phyloP scores from a whole-genome alignment of 2,888 invertebrate species.

The Gonocerus acuteangulatus region DNA sequence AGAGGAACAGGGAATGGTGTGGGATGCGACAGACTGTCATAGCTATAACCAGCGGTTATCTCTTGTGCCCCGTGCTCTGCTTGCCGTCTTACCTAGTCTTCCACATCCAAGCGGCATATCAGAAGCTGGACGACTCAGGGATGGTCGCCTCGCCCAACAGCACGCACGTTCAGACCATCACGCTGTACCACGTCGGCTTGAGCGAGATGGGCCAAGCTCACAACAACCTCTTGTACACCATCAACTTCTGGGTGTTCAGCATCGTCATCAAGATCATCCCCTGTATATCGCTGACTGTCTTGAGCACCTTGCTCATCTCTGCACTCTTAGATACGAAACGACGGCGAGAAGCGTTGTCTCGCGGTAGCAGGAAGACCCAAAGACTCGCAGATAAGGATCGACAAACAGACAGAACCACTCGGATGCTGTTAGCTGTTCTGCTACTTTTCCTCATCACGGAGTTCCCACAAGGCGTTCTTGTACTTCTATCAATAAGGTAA shows the following conservation, averaged over 20 bases:
- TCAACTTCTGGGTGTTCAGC: conserved; percentile 87
- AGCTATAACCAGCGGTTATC: conserved; percentile 69
- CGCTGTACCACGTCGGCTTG: conserved; percentile 62
- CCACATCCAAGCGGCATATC: conserved; percentile 52
- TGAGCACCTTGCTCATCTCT: conserved; percentile 68
- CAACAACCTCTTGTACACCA: conserved; percentile 53
- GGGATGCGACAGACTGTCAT: conserved; percentile 66
- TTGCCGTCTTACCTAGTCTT: conserved; percentile 75
- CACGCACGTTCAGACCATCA: conserved; percentile 49
- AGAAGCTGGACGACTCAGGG: conserved; percentile 44
- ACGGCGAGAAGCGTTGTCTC: conserved; percentile 57
- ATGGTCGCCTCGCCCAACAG: conserved; percentile 46
- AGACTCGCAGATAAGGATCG: conserved; percentile 45
- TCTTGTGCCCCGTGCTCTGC: conserved; percentile 75
- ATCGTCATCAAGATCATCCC: conserved; percentile 88
- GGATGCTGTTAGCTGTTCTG: conserved; percentile 81
- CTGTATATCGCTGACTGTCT: conserved; percentile 74
- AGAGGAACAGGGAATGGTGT: conserved; percentile 73
- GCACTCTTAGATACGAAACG: conserved; percentile 73
- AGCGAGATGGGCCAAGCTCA: conserved; percentile 55
- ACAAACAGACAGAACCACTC: conserved; percentile 75
- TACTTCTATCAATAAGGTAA: conserved; percentile 59
- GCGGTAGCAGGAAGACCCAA: conserved; percentile 36
- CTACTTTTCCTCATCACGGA: conserved; percentile 82
- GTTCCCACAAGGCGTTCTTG: conserved; percentile 78